phyloP scores from a whole-genome alignment of 2,888 invertebrate species.

The Erebia epiphron region DNA sequence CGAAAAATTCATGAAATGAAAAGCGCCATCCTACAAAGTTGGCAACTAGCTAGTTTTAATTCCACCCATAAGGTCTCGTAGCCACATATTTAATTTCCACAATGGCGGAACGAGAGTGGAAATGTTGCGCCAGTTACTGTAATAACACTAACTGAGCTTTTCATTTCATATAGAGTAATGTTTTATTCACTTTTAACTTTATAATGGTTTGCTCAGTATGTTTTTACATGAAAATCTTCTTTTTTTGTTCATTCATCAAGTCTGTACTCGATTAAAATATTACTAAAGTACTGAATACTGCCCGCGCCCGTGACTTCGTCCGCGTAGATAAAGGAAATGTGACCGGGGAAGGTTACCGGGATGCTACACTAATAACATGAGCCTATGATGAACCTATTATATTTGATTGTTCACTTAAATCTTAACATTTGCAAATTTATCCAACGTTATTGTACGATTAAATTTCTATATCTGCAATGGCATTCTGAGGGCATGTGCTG shows the following conservation, averaged over 20 bases:
- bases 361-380: too few species aligned
- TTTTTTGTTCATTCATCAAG: background rate
- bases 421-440: too few species aligned
- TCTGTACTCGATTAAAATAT: too few species aligned
- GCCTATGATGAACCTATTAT: too few species aligned
- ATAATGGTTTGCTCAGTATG: constrained; percentile 14
- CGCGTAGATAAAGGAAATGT: too few species aligned
- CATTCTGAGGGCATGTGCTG: too few species aligned
- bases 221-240: constrained; percentile 7
- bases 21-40: background rate
- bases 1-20: background rate
- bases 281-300: too few species aligned
- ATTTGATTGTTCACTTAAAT: too few species aligned
- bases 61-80: constrained; percentile 5
- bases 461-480: too few species aligned
- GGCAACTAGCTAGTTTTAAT: constrained; percentile 8
- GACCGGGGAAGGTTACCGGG: too few species aligned
- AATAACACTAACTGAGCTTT: constrained; percentile 20
- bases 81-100: constrained; percentile 24
- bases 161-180: constrained; percentile 17
- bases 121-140: constrained; percentile 12
- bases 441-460: too few species aligned
- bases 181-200: constrained; percentile 21
- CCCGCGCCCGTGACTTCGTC: too few species aligned
- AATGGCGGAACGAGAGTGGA: constrained; percentile 9